Conservation (phyloP, 2,888 invertebrate species). For the Drymonia ruficornis region DNA sequence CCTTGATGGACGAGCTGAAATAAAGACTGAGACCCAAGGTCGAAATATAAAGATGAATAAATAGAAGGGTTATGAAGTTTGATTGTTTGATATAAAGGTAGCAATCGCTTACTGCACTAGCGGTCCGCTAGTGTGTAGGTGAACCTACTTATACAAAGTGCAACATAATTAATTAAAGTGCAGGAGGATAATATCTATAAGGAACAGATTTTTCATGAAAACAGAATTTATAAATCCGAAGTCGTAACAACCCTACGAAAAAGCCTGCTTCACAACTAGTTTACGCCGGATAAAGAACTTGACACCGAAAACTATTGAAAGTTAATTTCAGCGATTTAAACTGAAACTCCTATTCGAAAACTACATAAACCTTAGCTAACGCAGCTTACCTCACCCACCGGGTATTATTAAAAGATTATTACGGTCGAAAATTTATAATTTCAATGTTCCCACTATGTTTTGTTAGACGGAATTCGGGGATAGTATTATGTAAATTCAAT, state of each 20-base stretch:
- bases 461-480: constrained; percentile 50
- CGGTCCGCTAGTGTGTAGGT: too few relatives aligned
- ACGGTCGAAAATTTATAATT: constrained; percentile 66
- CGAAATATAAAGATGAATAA: too few relatives aligned
- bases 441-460: constrained; percentile 54
- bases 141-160: too few relatives aligned
- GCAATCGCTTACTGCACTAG: too few relatives aligned
- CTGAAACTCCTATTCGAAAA: constrained; percentile 50
- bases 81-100: too few relatives aligned
- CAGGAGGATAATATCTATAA: too few relatives aligned
- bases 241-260: not conserved
- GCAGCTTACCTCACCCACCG: constrained; percentile 43
- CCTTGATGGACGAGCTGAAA: too few relatives aligned
- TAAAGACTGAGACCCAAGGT: too few relatives aligned
- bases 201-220: too few relatives aligned
- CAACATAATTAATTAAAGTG: too few relatives aligned
- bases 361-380: constrained; percentile 42
- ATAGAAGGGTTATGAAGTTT: too few relatives aligned
- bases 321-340: constrained; percentile 68
- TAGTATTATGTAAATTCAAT: constrained; percentile 74
- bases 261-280: not conserved
- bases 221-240: constrained; percentile 65
- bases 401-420: constrained; percentile 70
- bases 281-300: constrained; percentile 14
- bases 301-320: constrained; percentile 72